phyloP scores from a whole-genome alignment of 2,797 vertebrate species.

The Coendou prehensilis region DNA sequence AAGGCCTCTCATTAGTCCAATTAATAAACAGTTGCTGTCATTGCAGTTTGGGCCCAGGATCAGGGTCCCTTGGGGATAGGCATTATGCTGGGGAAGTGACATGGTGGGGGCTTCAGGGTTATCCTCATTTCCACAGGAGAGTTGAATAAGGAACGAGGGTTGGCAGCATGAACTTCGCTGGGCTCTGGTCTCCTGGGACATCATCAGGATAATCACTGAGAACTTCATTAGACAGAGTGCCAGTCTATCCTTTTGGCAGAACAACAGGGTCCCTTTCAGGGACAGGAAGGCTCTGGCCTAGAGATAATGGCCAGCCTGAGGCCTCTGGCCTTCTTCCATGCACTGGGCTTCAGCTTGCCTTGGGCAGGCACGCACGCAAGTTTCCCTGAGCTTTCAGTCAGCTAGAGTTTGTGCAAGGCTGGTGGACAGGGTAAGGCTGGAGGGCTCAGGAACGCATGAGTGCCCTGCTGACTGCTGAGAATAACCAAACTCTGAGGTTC shows the following conservation, averaged over 20 bases:
- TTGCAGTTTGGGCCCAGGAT: conserved; percentile 79
- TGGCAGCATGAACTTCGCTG: conserved; percentile 85
- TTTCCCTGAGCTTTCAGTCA: background rate
- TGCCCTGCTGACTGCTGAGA: conserved; percentile 74
- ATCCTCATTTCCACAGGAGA: conserved; percentile 84
- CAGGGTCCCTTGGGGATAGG: conserved; percentile 78
- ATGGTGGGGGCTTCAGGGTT: conserved; percentile 79
- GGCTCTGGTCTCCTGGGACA: conserved; percentile 82
- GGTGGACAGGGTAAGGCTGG: background rate
- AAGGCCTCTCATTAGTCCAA: conserved; percentile 88
- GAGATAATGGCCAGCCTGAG: conserved; percentile 77
- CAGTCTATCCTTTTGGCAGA: conserved; percentile 87
- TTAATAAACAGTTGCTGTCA: conserved; percentile 87
- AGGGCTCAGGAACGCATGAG: background rate
- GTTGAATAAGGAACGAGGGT: conserved; percentile 78
- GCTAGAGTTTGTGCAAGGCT: background rate
- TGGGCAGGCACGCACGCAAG: conserved; percentile 58
- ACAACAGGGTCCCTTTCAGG: conserved; percentile 86
- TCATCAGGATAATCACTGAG: conserved; percentile 86
- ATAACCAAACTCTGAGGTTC: conserved; percentile 58
- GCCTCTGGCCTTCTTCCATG: conserved; percentile 58
- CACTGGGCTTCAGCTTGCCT: background rate
- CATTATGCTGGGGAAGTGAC: conserved; percentile 74
- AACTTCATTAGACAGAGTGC: conserved; percentile 85
- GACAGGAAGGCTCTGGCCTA: conserved; percentile 81